Base-by-base conservation (phyloP, 2,888 invertebrate genomes). In the Tenthredo livida region DNA sequence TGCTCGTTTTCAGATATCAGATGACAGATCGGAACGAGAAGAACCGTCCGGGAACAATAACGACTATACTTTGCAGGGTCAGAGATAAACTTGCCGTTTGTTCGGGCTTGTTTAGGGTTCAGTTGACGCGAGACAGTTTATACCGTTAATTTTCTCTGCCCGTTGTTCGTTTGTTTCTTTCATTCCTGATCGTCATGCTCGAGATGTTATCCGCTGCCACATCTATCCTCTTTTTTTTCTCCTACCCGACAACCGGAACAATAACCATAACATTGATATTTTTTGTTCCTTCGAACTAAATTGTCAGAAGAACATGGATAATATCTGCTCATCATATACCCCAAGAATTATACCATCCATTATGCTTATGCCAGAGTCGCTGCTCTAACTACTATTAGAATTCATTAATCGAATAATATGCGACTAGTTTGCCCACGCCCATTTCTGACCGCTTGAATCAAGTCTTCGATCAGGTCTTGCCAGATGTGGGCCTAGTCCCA, bases 121-220 rank as follows among this genome's bases (percentile, higher is more conserved):
- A 50, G 80, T 80, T 37, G 80, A 37, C 40, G 80, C 61, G 17
- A 80, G 61, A 80, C 25, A 61, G 37, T 80, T 50, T 77, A 77
- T 80, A 80, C 80, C 80, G 80, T 80, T 80, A 80, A 80, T 80
- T 61, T 80, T 58, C 80, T 80, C 61, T 40, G 61, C 37, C 58
- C 80, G 61, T 80, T 61, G 33, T 40, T 54, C 61, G 40, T 80
- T 58, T 61, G 80, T 61, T 80, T 61, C 58, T 80, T 80, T 58
- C 61, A 58, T 37, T 61, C 58, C n/a, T 15, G 58, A 80, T 80
- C 80, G 80, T 80, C 40, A 80, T 50, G 80, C 80, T 80, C 61
- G 58, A 80, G 40, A 40, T 61, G 21, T 80, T 80, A 40, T 21
- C 40, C 61, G 80, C 15, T 61, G 80, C 50, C 50, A 61, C 58